Evolutionary conservation across 1,140 invertebrate genomes (phyloP), one percentile per base, ranked within the genome.

Genomic region (Drosophila subpulchrella): DNA sequence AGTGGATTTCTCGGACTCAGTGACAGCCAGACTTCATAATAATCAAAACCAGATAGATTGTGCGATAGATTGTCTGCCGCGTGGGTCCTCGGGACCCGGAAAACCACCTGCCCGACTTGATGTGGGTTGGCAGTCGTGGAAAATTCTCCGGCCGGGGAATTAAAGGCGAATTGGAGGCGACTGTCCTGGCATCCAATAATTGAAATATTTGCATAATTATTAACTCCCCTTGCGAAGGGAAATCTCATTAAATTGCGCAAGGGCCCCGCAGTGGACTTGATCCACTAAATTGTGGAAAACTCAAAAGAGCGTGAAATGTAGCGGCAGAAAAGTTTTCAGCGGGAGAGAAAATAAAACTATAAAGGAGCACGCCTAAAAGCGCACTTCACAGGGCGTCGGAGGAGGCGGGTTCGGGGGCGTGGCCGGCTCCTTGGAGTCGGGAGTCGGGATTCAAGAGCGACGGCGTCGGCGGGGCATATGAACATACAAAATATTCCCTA

Each of bases 401-500:
- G 66, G 51, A 20, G 67, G 34, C 27, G 48, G 48, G 4, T 63
- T 75, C 32, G 38, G 34, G 44, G 51, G 47, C 50, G 56, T 32
- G n/a, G 15, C 15, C 32, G 71, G 46, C 41, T 58, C 44, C 62
- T 47, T 63, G 13, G 38, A 24, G 27, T 11, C 6, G 13, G 59
- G 59, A 41, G 51, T 53, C 54, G 58, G 60, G 74, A 79, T 75
- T 79, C 79, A 88, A 79, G 75, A 88, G 81, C 75, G 61, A 47
- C 65, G 70, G 61, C 68, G 76, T 54, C 66, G 81, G 72, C 80
- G 68, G 63, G 81, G 83, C 84, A 88, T 88, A 89, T 88, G 83
- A 88, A 88, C 83, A 88, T 83, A 88, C 79, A 89, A 88, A 88
- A 88, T 88, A 83, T 88, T 86, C 71, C 75, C 85, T 89, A 90